Evolutionary conservation across 1,140 invertebrate genomes (phyloP), one percentile per base, ranked within the genome.

Genomic region (Aphidius ervi): DNA sequence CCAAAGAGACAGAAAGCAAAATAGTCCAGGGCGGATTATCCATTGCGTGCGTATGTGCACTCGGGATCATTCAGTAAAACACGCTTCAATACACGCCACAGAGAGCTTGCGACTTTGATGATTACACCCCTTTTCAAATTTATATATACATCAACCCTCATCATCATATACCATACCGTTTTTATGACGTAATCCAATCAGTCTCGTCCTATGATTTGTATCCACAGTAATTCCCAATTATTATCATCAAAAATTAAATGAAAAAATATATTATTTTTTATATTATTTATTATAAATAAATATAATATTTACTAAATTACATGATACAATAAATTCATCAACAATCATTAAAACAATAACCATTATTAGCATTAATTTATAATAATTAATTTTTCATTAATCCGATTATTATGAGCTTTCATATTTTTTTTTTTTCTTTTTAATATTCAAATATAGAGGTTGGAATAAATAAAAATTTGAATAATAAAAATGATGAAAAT

Each of bases 151-250:
- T 31, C 23, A 31, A 31, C 23, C 23, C 23, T 31, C 23, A 31
- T 31, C 23, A 31, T 31, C 23, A 31, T 31, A 31, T 31, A 2
- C 2, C 4, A 31, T 31, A 31, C 23, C 40, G 52, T 54, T 54
- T 59, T 59, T 46, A 59, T 50, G 48, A 40, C 37, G 48, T 59
- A 59, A 59, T 59, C 57, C 57, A 59, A 59, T 59, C 57, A 59
- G 57, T 31, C 57, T 39, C 48, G 57, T 59, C 47, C 57, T 50
- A 43, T 46, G 57, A 59, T 50, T 59, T 48, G 57, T 50, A 59
- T 59, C 57, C 50, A 31, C 23, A 48, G 57, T 59, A 37, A 59
- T 57, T 48, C 43, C 48, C 46, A 41, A 48, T 54, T 54, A 41
- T 37, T 42, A 41, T 54, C 23, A 31, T 31, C 23, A 31, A 31